A percentile compares a stretch with the other conserved stretches of the same genome.
Evolutionary conservation across 1,140 invertebrate genomes (phyloP).

Genomic region (Calosoma granatense): DNA sequence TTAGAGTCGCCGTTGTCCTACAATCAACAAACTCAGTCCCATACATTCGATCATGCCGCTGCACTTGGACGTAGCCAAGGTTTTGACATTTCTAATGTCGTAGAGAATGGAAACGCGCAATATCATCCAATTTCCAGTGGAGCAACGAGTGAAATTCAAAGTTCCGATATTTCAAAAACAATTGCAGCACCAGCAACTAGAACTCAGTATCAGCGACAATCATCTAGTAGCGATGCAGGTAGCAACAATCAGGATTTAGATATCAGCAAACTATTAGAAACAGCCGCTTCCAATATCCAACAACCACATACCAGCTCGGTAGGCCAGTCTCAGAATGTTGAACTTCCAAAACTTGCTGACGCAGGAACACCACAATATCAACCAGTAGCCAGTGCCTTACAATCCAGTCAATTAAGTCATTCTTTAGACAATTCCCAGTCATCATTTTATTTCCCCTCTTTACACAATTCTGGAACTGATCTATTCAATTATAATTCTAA

Average conservation of each 20-base stretch:
- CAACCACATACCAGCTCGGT: background rate
- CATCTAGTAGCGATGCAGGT: background rate
- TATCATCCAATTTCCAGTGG: background rate
- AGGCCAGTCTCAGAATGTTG: background rate
- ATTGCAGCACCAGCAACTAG: background rate
- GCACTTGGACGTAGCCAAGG: conserved; percentile 22
- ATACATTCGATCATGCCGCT: conserved; percentile 21
- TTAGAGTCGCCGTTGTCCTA: conserved; percentile 15
- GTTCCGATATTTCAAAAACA: background rate
- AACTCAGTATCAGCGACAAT: background rate
- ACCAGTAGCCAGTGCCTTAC: too few relatives aligned
- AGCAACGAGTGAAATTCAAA: background rate
- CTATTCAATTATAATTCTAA: background rate
- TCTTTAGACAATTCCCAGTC: background rate
- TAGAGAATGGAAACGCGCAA: conserved; percentile 11
- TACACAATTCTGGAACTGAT: background rate
- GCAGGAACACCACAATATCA: too few relatives aligned
- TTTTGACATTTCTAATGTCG: conserved; percentile 22
- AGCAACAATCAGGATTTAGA: background rate
- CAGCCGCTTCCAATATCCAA: background rate
- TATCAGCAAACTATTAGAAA: background rate
- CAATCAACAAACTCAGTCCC: conserved; percentile 9
- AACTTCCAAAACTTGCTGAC: too few relatives aligned
- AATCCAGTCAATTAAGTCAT: background rate
- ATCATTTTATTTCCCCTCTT: background rate